Evolutionary conservation across 1,140 invertebrate genomes (phyloP), one percentile per base, ranked within the genome.

Genomic region (Euura lappo): DNA sequence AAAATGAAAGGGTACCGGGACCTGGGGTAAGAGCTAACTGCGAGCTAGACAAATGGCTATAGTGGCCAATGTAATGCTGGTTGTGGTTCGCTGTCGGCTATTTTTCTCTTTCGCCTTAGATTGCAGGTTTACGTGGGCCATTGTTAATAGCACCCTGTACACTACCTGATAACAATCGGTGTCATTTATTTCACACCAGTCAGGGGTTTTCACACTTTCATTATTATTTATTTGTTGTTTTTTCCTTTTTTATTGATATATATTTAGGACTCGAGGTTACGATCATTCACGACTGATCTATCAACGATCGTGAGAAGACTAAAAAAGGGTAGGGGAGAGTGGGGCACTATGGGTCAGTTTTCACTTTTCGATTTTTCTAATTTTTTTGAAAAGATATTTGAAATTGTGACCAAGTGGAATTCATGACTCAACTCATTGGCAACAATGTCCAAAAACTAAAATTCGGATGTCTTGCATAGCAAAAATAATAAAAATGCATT

Each of bases 111-210:
- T 28, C 70, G 75, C 73, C 75, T 77, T 72, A 77, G 76, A 81
- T 81, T 76, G 78, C 74, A 76, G 76, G 74, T 80, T 82, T 81
- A 81, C 80, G 74, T 75, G 76, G 74, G 51, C 28, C 44, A 78
- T 79, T 79, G 78, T 80, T 81, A 82, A 80, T 81, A 81, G 74
- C 78, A 65, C 72, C 65, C 74, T 71, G 78, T 77, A 80, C 75
- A 75, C 72, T 72, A 68, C 6, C 28, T 60, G 81, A 82, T 81
- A 81, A 79, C 68, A 68, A 82, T 81, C 80, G 47, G 44, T 43
- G 44, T 60, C 51, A 60, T 60, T 60, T 60, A 60, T 60, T 60
- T 60, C 51, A 60, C 51, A 60, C 51, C 51, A 60, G 51, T 60
- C 51, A 60, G 51, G 5, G 51, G 51, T 6, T 5, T 60, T 60